Percentiles rank a stretch among this genome's conserved stretches.
Evolutionary conservation across 2,113 vertebrate species (phyloP).

Genomic region (Phalacrocorax aristotelis): DNA sequence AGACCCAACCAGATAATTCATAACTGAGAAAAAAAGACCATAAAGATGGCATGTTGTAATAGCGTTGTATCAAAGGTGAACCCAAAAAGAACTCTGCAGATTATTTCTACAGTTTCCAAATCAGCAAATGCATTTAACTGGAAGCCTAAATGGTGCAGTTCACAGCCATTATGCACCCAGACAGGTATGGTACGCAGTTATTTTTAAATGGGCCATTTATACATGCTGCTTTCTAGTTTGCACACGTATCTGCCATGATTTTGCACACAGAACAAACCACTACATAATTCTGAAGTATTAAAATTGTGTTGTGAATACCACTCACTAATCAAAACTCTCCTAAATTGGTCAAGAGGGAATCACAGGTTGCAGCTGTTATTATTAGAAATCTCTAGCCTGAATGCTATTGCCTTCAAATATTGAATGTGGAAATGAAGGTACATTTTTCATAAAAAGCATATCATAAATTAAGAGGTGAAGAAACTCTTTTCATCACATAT

Average conservation of each 20-base stretch:
- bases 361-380: not conserved
- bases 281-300: not conserved
- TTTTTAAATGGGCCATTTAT: not conserved
- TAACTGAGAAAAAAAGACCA: not conserved
- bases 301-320: not conserved
- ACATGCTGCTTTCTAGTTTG: not conserved
- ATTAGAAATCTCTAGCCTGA: not conserved
- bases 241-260: not conserved
- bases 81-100: not conserved
- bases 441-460: not conserved
- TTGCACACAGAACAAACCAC: not conserved
- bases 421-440: not conserved
- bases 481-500: not conserved
- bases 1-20: not conserved
- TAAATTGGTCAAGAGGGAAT: not conserved
- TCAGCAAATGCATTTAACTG: not conserved
- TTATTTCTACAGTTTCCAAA: not conserved
- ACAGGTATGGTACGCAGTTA: not conserved
- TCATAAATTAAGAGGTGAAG: not conserved
- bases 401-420: not conserved
- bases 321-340: not conserved
- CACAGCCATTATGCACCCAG: not conserved
- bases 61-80: not conserved
- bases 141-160: not conserved
- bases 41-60: not conserved